Percentiles rank a stretch among this genome's conserved stretches.
Evolutionary conservation across 2,797 vertebrate genomes (phyloP).

Genomic region (Ataeniobius toweri): DNA sequence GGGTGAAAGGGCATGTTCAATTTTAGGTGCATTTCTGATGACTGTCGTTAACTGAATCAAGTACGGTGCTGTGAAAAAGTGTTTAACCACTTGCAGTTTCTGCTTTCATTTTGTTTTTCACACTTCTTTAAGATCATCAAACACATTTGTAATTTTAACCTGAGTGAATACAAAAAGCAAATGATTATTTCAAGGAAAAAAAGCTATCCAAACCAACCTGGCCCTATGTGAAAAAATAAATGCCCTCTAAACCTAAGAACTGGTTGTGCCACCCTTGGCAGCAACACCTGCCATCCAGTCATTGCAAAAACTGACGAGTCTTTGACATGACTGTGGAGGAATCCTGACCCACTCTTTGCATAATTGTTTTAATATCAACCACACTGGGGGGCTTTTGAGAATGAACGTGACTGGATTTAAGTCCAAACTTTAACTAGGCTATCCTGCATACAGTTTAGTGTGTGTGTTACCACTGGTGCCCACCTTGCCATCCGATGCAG

Average conservation of each 20-base stretch:
- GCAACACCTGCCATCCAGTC: background rate
- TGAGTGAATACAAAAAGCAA: background rate
- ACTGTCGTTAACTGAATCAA: background rate
- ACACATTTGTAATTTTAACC: background rate
- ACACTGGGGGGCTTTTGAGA: background rate
- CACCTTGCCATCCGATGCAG: slow-evolving; percentile 95
- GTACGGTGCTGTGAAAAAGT: background rate
- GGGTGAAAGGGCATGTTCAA: background rate
- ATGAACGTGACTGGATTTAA: background rate
- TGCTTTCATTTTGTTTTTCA: background rate
- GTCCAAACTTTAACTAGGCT: background rate
- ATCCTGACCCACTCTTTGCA: background rate
- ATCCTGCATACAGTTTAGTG: background rate
- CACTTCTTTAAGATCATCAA: background rate
- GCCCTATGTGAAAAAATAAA: background rate
- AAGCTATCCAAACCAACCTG: background rate
- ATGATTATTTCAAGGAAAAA: background rate
- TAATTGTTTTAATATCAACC: background rate
- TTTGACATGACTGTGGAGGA: background rate
- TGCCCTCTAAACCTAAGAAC: no score
- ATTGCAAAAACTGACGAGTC: background rate
- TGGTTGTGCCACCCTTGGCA: background rate
- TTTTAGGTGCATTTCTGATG: background rate
- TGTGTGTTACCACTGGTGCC: slow-evolving; percentile 29
- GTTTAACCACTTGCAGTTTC: background rate